Base-by-base conservation (phyloP, 2,113 vertebrate species). In the Lasiurus cinereus region DNA sequence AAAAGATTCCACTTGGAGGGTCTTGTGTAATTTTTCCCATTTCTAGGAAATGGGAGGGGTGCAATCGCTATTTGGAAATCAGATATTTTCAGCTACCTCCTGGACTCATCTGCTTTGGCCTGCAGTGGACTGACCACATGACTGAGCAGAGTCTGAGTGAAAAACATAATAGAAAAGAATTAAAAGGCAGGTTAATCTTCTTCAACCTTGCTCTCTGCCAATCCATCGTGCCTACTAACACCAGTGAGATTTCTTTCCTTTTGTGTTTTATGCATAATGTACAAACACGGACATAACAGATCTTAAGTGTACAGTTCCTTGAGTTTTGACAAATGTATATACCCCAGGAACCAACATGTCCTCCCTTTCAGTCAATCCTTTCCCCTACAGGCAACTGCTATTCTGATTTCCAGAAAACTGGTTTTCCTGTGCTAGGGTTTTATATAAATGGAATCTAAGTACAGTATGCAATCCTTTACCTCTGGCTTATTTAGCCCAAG, bases 361-460 rank as follows among this genome's bases (percentile, higher is more conserved):
- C 5, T 5, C 54, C 11, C 13, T 33, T 73, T 69, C 21, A 46
- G 43, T 84, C 29, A 69, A 67, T 16, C 29, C 48, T 27, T 52
- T 50, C 14, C 8, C 1, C 18, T 7, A 27, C 0, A 48, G 66
- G 24, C 15, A 84, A 66, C n/a, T 5, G 21, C 22, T 83, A 9
- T 83, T 88, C 64, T 36, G 18, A 73, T 67, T 82, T 62, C n/a
- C 4, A 18, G 48, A 6, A 33, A 62, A 76, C 56, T 66, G 16
- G 16, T 92, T 83, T 94, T 59, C 14, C 16, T 86, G 39, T 27
- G 89, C 56, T 24, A 76, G 43, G 80, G 82, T 62, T 70, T 85
- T 1, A 46, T 46, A 29, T 62, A 50, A 67, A 56, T 33, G 22
- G 22, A 74, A 33, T 46, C 79, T 12, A 69, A 36, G 27, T 52